Base-by-base conservation (phyloP, 1,140 invertebrate species). In the Sycophila sp. region DNA sequence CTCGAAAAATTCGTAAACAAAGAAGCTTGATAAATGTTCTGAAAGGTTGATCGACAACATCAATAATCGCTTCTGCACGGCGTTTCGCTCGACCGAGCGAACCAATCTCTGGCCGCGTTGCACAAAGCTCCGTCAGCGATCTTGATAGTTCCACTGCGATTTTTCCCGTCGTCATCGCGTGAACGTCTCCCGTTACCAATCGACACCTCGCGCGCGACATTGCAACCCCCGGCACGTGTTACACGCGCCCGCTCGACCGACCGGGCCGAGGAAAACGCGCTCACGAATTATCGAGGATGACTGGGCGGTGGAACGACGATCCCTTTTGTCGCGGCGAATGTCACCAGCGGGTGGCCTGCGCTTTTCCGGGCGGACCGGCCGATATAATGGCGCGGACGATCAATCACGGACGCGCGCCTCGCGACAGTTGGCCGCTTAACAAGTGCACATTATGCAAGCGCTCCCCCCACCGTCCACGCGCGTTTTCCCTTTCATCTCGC, bases 401-500 rank as follows among this genome's bases (percentile, higher is more conserved):
- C 24, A 30, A 53, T 30, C 24, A n/a, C 22, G 26, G 28, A 22
- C 42, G 24, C 17, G 42, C 49, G 49, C n/a, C n/a, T n/a, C 15
- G 26, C 49, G 26, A 53, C 49, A 53, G 22, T 30, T 53, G 49
- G 49, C 15, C 24, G 13, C 19, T 24, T 30, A 53, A n/a, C 49
- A 53, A 53, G 49, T 53, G 49, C 49, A 22, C 49, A 53, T 53
- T 53, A 8, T 53, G 49, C 13, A n/a, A n/a, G 49, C 26, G 5
- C 4, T 49, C 10, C 6, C 17, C n/a, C n/a, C 17, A 5, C 24
- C 19, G 42, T 22, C 19, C 42, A 47, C 24, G 42, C 42, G 42
- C 17, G 38, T 47, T 4, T 47, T n/a, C n/a, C n/a, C n/a, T n/a
- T n/a, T n/a, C n/a, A n/a, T n/a, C n/a, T n/a, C 10, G 17, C 19